A percentile compares a stretch with the other conserved stretches of the same genome.
These are phyloP conservation scores for Campaea margaritaria DNA, from an alignment of 2,888 invertebrate genomes.

Conservation along the genomic window DNA sequence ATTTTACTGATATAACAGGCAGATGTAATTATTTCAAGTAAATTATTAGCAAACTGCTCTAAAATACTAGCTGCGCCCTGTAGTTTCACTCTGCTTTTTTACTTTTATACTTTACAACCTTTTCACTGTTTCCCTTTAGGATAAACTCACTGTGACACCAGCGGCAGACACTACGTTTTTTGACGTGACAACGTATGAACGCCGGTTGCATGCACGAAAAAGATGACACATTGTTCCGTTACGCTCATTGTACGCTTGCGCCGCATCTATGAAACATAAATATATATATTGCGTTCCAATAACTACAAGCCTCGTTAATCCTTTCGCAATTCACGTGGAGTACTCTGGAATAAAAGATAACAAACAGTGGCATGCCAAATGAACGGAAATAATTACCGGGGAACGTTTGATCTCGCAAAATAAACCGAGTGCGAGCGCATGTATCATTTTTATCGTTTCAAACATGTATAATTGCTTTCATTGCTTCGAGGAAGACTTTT, in stretches of 20 bases:
- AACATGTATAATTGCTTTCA: conserved; percentile 33
- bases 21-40: background rate
- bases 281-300: background rate
- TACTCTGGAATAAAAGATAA: conserved; percentile 31
- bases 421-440: conserved; percentile 25
- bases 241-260: no score
- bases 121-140: no score
- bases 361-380: conserved; percentile 26
- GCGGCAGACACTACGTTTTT: no score
- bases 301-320: background rate
- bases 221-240: no score
- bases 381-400: conserved; percentile 31
- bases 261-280: no score
- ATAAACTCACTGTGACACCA: no score
- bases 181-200: no score
- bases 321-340: background rate
- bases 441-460: conserved; percentile 40
- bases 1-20: background rate
- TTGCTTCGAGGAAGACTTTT: conserved; percentile 37
- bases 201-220: no score
- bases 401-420: conserved; percentile 38
- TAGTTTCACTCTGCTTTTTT: no score
- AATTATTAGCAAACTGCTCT: no score
- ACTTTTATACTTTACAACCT: no score
- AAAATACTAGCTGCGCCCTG: no score